Conservation (phyloP, 2,888 invertebrate species). For the Macropis europaea region DNA sequence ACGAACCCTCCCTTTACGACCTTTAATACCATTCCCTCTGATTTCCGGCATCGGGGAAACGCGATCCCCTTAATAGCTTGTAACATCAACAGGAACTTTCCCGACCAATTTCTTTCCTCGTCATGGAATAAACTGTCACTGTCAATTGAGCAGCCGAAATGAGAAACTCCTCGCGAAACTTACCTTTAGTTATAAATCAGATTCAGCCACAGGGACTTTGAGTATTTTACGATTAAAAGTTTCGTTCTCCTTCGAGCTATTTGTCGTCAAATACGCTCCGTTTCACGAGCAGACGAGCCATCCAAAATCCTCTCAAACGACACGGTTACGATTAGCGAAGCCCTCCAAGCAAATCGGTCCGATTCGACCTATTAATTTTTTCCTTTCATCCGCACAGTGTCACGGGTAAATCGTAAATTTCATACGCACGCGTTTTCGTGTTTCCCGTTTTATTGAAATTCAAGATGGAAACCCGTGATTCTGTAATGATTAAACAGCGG, state of each 20-base stretch:
- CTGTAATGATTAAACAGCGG: not conserved
- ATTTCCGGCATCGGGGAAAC: conserved; percentile 72
- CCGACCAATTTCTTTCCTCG: conserved; percentile 51
- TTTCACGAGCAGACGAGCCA: not conserved
- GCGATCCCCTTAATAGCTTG: conserved; percentile 75
- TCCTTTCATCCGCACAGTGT: no score
- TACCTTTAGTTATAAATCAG: conserved; percentile 51
- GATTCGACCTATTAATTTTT: conserved; percentile 11
- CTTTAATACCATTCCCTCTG: conserved; percentile 68
- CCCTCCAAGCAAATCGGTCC: not conserved
- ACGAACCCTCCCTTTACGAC: conserved; percentile 29
- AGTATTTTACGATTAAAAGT: conserved; percentile 48
- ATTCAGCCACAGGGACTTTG: conserved; percentile 35
- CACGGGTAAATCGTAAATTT: no score
- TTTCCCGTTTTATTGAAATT: no score
- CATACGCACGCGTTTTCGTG: no score
- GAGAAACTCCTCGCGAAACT: conserved; percentile 23
- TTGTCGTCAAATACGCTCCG: conserved; percentile 11
- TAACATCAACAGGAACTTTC: conserved; percentile 70
- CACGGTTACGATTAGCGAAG: conserved; percentile 13
- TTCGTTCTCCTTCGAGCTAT: conserved; percentile 24
- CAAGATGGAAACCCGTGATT: not conserved
- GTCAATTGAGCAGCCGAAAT: conserved; percentile 38
- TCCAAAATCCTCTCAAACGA: not conserved
- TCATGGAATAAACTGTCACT: conserved; percentile 55